Conservation (phyloP, 2,113 vertebrate genomes). For the Acanthochromis polyacanthus region DNA sequence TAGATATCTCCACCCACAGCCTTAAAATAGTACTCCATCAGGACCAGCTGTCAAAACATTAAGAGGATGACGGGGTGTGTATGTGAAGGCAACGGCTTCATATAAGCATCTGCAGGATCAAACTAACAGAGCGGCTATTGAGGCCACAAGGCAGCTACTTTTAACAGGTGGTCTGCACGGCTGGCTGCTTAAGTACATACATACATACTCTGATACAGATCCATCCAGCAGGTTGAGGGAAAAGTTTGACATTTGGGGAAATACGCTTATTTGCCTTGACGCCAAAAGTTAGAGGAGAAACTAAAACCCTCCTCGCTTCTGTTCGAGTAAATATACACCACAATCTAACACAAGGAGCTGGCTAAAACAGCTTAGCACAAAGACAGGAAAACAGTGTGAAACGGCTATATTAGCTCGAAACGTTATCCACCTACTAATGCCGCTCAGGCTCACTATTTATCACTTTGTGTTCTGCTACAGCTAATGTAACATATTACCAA, state of each 20-base stretch:
- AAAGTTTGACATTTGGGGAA: not conserved
- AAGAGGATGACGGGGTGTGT: constrained; percentile 56
- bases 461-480: too few relatives aligned
- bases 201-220: not conserved
- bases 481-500: too few relatives aligned
- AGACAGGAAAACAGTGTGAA: too few relatives aligned
- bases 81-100: constrained; percentile 36
- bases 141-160: constrained; percentile 40
- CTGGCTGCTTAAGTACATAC: constrained; percentile 6
- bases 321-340: not conserved
- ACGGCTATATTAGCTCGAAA: too few relatives aligned
- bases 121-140: constrained; percentile 35
- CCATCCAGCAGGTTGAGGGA: not conserved
- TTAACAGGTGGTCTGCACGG: constrained; percentile 73
- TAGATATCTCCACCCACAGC: constrained; percentile 44
- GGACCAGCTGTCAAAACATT: constrained; percentile 76
- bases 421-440: too few relatives aligned
- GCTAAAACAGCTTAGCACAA: too few relatives aligned
- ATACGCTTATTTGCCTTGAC: too few relatives aligned
- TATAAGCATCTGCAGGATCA: constrained; percentile 53
- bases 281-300: too few relatives aligned
- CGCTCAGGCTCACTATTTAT: not conserved
- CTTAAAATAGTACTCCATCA: constrained; percentile 76
- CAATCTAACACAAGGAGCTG: too few relatives aligned
- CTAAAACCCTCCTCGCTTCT: too few relatives aligned